These are phyloP conservation scores for Paedocypris micromegethes DNA, from an alignment of 2,797 vertebrate species.

Conservation along the genomic window DNA sequence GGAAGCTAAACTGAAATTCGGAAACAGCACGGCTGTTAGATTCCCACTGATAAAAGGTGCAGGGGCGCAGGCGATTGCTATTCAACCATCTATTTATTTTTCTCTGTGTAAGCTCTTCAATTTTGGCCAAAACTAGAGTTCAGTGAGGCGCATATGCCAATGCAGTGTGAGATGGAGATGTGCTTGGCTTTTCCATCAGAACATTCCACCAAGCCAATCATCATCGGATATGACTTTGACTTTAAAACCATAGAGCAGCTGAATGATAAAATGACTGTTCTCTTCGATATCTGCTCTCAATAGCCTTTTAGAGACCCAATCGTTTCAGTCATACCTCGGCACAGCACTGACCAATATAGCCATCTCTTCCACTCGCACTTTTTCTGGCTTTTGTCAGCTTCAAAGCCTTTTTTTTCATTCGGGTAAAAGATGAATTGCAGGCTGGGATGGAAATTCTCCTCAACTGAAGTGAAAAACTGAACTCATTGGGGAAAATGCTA, in stretches of 20 bases:
- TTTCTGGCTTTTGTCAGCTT: constrained; percentile 45
- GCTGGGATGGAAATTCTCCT: constrained; percentile 41
- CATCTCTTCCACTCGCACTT: constrained; percentile 50
- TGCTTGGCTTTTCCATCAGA: constrained; percentile 69
- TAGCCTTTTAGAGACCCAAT: constrained; percentile 71
- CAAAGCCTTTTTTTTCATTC: constrained; percentile 50
- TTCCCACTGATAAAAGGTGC: constrained; percentile 79
- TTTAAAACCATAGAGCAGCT: constrained; percentile 62
- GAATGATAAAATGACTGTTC: constrained; percentile 76
- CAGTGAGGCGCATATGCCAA: constrained; percentile 76
- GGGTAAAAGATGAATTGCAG: constrained; percentile 50
- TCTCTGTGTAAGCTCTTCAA: constrained; percentile 76
- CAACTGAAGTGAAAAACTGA: constrained; percentile 47
- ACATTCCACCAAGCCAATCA: constrained; percentile 70
- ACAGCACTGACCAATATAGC: constrained; percentile 64
- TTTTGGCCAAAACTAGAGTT: constrained; percentile 76
- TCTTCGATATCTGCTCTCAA: constrained; percentile 68
- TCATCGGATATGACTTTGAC: constrained; percentile 74
- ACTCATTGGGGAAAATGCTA: constrained; percentile 39
- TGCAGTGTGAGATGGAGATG: constrained; percentile 72
- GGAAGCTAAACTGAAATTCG: constrained; percentile 96
- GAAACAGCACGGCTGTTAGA: constrained; percentile 79
- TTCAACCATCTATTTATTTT: constrained; percentile 80
- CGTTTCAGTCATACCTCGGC: constrained; percentile 71
- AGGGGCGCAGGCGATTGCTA: constrained; percentile 75